phyloP scores from a whole-genome alignment of 2,888 invertebrate genomes.

The Folsomia candida region DNA sequence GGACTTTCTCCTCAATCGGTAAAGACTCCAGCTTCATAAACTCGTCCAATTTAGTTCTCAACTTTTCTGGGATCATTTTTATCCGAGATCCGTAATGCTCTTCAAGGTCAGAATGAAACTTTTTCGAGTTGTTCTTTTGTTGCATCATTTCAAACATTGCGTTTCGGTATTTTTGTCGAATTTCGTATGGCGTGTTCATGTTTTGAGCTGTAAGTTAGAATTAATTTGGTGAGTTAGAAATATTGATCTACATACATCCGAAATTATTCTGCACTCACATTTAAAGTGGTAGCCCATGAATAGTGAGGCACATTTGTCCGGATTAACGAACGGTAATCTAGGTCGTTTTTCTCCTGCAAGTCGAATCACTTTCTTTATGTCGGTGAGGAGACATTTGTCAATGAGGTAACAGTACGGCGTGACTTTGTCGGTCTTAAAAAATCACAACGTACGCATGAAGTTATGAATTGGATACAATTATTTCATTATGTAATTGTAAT shows the following conservation, averaged over 20 bases:
- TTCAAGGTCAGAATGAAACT: slow-evolving; percentile 28
- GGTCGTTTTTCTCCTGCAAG: slow-evolving; percentile 36
- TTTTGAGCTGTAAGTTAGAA: slow-evolving; percentile 27
- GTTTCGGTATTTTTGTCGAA: slow-evolving; percentile 38
- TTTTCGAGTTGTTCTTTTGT: slow-evolving; percentile 21
- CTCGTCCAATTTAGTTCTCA: slow-evolving; percentile 22
- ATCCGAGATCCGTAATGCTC: slow-evolving; percentile 27
- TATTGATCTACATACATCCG: neutral
- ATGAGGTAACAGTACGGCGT: slow-evolving; percentile 32
- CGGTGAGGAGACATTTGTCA: slow-evolving; percentile 29
- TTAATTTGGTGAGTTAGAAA: neutral
- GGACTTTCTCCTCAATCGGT: slow-evolving; percentile 29
- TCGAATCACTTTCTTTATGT: slow-evolving; percentile 26
- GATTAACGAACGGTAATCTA: slow-evolving; percentile 35
- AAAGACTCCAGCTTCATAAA: slow-evolving; percentile 28
- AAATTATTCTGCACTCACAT: slow-evolving; percentile 20
- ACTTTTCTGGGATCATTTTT: slow-evolving; percentile 24
- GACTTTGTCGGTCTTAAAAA: slow-evolving; percentile 27
- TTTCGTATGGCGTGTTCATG: slow-evolving; percentile 29
- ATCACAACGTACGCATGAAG: no score
- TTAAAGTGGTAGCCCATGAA: slow-evolving; percentile 44
- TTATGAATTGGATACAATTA: no score
- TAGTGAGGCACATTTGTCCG: slow-evolving; percentile 30
- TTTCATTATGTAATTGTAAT: no score
- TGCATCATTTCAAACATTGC: slow-evolving; percentile 42